These are phyloP conservation scores for Trissolcus brochymenae DNA, from an alignment of 2,888 invertebrate genomes.

Conservation along the genomic window DNA sequence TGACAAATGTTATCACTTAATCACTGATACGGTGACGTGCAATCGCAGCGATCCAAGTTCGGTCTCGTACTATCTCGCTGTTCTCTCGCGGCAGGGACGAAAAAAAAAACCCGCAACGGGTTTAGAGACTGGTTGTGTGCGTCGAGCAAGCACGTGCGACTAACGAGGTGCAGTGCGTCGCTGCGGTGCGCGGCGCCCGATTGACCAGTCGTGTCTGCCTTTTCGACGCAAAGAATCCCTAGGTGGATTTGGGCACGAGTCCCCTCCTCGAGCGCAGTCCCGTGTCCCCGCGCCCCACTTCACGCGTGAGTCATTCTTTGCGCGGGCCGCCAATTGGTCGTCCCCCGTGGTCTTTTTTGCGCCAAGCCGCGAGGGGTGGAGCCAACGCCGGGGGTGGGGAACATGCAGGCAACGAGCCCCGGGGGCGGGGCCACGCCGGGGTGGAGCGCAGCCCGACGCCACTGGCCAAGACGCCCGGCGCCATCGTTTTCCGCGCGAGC, in stretches of 20 bases:
- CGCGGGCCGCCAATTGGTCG: conserved; percentile 37
- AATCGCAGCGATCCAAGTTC: not conserved
- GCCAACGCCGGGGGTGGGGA: conserved; percentile 60
- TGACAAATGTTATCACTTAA: conserved; percentile 24
- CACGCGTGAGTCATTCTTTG: conserved; percentile 31
- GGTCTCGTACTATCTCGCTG: not conserved
- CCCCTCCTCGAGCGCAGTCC: conserved; percentile 50
- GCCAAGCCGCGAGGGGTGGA: conserved; percentile 56
- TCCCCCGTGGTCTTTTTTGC: conserved; percentile 33
- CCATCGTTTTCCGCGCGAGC: conserved; percentile 68
- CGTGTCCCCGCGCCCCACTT: conserved; percentile 24
- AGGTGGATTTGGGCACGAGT: conserved; percentile 67
- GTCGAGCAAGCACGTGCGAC: conserved; percentile 71
- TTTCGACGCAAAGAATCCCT: conserved; percentile 69
- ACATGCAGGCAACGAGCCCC: conserved; percentile 65
- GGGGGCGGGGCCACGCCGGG: conserved; percentile 70
- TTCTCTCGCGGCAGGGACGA: not conserved
- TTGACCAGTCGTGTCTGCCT: conserved; percentile 76
- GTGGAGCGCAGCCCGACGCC: conserved; percentile 69
- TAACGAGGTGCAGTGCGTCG: conserved; percentile 75
- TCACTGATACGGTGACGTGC: conserved; percentile 9
- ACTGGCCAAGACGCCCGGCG: conserved; percentile 61
- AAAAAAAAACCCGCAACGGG: conserved; percentile 6
- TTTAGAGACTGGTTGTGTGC: conserved; percentile 32
- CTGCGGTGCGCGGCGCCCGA: conserved; percentile 75